Evolutionary conservation across 1,140 invertebrate species (phyloP).

Genomic region (Colletes latitarsis): DNA sequence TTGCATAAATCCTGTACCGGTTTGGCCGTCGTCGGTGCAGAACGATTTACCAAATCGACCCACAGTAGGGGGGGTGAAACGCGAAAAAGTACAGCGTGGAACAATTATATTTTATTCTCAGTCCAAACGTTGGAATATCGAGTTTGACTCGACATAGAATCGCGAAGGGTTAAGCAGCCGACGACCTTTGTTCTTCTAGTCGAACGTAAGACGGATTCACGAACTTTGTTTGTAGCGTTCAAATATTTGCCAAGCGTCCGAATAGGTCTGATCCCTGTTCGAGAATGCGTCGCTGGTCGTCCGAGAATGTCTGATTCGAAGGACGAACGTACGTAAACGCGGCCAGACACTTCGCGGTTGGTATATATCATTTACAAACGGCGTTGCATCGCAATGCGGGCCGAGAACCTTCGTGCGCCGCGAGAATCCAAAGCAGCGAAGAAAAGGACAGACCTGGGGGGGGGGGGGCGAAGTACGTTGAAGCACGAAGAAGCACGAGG

Average conservation of each 20-base stretch:
- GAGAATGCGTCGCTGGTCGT: neutral
- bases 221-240: too few species aligned
- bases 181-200: too few species aligned
- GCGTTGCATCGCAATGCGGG: slow-evolving; percentile 15
- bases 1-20: slow-evolving; percentile 11
- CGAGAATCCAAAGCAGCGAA: slow-evolving; percentile 3
- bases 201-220: too few species aligned
- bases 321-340: neutral
- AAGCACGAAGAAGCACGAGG: neutral
- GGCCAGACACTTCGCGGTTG: neutral
- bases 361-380: slow-evolving; percentile 11
- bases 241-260: too few species aligned
- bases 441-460: neutral
- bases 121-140: too few species aligned
- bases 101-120: too few species aligned
- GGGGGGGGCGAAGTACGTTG: too few species aligned
- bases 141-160: too few species aligned
- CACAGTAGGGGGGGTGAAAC: too few species aligned
- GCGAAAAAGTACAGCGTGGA: too few species aligned
- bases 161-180: too few species aligned
- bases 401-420: neutral
- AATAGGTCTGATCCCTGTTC: neutral
- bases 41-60: neutral
- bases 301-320: neutral
- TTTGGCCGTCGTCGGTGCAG: neutral